Conservation (phyloP, 2,888 invertebrate genomes). For the Latrodectus hesperus region DNA sequence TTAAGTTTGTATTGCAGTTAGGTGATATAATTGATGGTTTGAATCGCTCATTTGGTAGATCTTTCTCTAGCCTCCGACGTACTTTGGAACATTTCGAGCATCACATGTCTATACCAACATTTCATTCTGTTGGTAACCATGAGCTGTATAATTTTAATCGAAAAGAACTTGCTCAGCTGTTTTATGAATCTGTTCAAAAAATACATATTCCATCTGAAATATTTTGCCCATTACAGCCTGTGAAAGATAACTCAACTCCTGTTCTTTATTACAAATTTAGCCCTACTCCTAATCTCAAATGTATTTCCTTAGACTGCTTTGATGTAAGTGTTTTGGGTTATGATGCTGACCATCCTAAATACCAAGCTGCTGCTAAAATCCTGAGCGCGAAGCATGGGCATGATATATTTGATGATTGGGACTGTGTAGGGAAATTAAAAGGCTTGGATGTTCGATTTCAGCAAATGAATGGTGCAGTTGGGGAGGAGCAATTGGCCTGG, state of each 20-base stretch:
- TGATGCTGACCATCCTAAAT: slow-evolving; percentile 71
- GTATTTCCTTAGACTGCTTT: slow-evolving; percentile 75
- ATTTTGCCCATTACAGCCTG: slow-evolving; percentile 34
- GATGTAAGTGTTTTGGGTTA: slow-evolving; percentile 74
- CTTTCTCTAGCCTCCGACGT: slow-evolving; percentile 71
- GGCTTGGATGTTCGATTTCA: slow-evolving; percentile 73
- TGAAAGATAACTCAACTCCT: slow-evolving; percentile 18
- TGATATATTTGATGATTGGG: slow-evolving; percentile 73
- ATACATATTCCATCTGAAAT: slow-evolving; percentile 52
- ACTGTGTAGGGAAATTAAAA: slow-evolving; percentile 72
- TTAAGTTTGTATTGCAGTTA: slow-evolving; percentile 74
- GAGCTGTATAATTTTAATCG: slow-evolving; percentile 75
- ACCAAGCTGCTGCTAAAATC: slow-evolving; percentile 71
- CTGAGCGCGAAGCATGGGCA: slow-evolving; percentile 73
- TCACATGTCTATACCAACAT: slow-evolving; percentile 69
- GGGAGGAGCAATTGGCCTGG: slow-evolving; percentile 74
- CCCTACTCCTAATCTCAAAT: slow-evolving; percentile 72
- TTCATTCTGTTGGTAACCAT: slow-evolving; percentile 75
- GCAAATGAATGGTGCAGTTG: slow-evolving; percentile 75
- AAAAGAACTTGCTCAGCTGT: slow-evolving; percentile 71
- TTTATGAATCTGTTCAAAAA: slow-evolving; percentile 64
- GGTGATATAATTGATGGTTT: slow-evolving; percentile 76
- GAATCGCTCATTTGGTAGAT: slow-evolving; percentile 72
- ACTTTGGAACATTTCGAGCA: slow-evolving; percentile 72
- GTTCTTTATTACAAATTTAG: slow-evolving; percentile 73